Base-by-base conservation (phyloP, 2,888 invertebrate genomes). In the Boloria euphrosyne region DNA sequence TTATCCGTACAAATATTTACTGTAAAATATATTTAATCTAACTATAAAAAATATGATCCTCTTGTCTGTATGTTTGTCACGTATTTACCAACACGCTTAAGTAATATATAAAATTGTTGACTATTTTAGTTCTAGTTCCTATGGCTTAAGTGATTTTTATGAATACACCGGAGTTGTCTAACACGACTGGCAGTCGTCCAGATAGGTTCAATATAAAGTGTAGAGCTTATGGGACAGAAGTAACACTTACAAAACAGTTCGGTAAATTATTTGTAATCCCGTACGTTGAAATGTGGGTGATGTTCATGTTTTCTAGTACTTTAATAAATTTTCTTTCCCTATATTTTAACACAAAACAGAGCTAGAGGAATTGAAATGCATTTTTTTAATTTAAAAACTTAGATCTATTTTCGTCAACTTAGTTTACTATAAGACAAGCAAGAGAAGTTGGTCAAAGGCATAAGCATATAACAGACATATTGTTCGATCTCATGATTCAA, bases 111-210 rank as follows among this genome's bases (percentile, higher is more conserved):
- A 10, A 14, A 16, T 13, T 46, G 50, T 52, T 53, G 6, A 16
- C 46, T 5, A 58, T 44, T 60, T 65, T 60, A 60, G 27, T 14
- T 38, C 52, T 44, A 65, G 63, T 63, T 49, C 10, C 49, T 10
- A 61, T 13, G n/a, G 52, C 2, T 6, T 51, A 65, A 50, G 52
- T 16, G 16, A 51, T 51, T 6, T 16, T 49, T 62, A 17, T 55
- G 52, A 13, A 43, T 51, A 31, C 18, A 55, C 17, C 44, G 22
- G 16, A 18, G 18, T 13, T 44, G 31, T 31, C 31, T 2, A n/a
- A 57, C 57, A 54, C 47, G 57, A 62, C 67, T 70, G 70, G 70
- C 70, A 70, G 58, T 18, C 54, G 18, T 66, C 70, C 68, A 70
- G 66, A 50, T 59, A 67, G 58, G 43, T 22, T 46, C 47, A 59